Conservation (phyloP, 1,140 invertebrate species). For the Popillia japonica region DNA sequence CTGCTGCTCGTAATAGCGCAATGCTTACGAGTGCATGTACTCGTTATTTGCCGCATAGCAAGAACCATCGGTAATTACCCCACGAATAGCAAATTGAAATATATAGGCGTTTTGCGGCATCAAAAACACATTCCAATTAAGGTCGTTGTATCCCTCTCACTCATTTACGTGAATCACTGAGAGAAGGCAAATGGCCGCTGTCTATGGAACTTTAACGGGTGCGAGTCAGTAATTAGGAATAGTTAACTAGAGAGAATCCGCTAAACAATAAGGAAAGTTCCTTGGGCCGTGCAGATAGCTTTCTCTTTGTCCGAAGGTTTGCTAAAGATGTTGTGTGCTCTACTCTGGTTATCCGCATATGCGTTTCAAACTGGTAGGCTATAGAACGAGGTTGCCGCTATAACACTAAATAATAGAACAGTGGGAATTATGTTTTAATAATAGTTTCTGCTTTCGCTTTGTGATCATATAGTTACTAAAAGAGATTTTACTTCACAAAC, state of each 20-base stretch:
- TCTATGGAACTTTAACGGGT: neutral
- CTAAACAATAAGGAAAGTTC: constrained; percentile 28
- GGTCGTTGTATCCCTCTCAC: neutral
- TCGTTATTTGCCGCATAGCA: neutral
- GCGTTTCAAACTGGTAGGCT: neutral
- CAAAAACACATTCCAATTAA: constrained; percentile 4
- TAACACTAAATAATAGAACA: neutral
- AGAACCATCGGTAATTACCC: neutral
- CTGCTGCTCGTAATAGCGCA: too few relatives aligned
- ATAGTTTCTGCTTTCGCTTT: neutral
- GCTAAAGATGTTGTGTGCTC: neutral
- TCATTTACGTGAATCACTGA: neutral
- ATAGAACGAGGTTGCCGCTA: neutral
- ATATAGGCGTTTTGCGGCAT: neutral
- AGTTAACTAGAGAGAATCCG: constrained; percentile 14
- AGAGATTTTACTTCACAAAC: too few relatives aligned
- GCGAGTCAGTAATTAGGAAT: constrained; percentile 9
- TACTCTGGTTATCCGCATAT: neutral
- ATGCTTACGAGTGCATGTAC: neutral
- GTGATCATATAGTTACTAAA: too few relatives aligned
- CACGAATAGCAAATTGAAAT: constrained; percentile 8
- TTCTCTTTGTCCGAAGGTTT: constrained; percentile 19
- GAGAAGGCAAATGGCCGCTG: neutral
- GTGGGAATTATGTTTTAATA: neutral
- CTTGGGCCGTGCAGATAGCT: constrained; percentile 9